A percentile compares a stretch with the other conserved stretches of the same genome.
Conservation (phyloP, 2,888 invertebrate species). For the Cephus spinipes region DNA sequence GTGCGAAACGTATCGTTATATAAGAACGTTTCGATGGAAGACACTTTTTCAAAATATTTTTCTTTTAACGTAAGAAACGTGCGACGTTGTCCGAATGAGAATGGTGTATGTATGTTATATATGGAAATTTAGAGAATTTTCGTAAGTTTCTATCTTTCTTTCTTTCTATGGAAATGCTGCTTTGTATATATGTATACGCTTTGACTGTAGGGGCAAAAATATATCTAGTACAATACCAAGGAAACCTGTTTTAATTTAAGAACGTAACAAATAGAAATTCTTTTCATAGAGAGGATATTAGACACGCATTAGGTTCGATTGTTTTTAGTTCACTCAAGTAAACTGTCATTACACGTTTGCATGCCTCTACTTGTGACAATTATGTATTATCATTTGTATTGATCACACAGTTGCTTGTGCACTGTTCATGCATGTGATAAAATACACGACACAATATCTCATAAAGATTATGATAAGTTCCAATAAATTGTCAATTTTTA, state of each 20-base stretch:
- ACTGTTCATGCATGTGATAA: constrained; percentile 44
- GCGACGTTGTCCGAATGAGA: not conserved
- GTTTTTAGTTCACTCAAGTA: constrained; percentile 1
- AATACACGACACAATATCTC: not conserved
- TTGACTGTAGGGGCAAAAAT: constrained; percentile 13
- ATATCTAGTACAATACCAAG: constrained; percentile 14
- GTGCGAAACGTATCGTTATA: not conserved
- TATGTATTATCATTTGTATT: constrained; percentile 30
- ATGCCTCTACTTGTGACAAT: constrained; percentile 39
- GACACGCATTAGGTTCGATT: constrained; percentile 25
- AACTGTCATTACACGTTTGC: constrained; percentile 29
- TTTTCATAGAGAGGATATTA: constrained; percentile 38
- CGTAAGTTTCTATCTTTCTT: not conserved
- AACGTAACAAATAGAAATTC: constrained; percentile 42
- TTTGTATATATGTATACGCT: constrained; percentile 26
- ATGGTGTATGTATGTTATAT: not conserved
- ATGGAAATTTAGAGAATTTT: not conserved
- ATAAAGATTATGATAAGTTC: no score
- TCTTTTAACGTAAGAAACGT: not conserved
- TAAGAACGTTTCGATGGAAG: not conserved
- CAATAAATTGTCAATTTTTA: no score
- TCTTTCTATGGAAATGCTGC: constrained; percentile 40
- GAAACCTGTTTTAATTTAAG: constrained; percentile 39
- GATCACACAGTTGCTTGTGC: constrained; percentile 44
- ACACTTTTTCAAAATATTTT: not conserved